phyloP scores from a whole-genome alignment of 2,888 invertebrate species.

The Cenopis cana region DNA sequence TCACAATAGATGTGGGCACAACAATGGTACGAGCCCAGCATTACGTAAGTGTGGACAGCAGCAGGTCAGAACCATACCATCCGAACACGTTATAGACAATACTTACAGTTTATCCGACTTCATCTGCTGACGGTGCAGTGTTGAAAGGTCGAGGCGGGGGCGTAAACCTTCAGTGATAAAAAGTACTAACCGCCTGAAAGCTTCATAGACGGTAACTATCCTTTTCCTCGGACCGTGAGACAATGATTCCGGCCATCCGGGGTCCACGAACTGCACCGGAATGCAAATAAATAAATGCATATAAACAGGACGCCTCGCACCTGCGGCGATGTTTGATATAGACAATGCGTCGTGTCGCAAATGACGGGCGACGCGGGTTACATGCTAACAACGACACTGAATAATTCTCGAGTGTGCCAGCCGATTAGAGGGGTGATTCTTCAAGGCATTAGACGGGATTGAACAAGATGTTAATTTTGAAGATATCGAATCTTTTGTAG shows the following conservation, averaged over 20 bases:
- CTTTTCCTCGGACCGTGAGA: conserved; percentile 59
- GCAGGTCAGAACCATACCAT: conserved; percentile 45
- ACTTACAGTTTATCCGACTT: conserved; percentile 24
- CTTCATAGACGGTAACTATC: conserved; percentile 3
- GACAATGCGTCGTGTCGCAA: conserved; percentile 73
- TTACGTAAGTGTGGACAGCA: conserved; percentile 58
- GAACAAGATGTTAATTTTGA: background rate
- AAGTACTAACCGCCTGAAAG: conserved; percentile 2
- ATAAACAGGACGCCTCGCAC: conserved; percentile 79
- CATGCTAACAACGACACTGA: conserved; percentile 46
- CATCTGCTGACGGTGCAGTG: conserved; percentile 46
- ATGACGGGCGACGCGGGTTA: conserved; percentile 56
- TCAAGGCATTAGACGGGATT: background rate
- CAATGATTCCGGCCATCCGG: conserved; percentile 68
- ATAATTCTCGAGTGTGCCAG: conserved; percentile 15
- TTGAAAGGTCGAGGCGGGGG: conserved; percentile 66
- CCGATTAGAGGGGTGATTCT: conserved; percentile 1
- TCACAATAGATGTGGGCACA: conserved; percentile 53
- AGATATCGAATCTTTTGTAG: background rate
- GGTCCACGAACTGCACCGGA: conserved; percentile 80
- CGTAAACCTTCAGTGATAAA: conserved; percentile 7
- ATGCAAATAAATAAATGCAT: conserved; percentile 82
- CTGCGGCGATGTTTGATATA: conserved; percentile 76
- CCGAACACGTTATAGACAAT: conserved; percentile 13
- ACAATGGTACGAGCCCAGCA: conserved; percentile 55